Evolutionary conservation across 2,888 invertebrate genomes (phyloP), one percentile per base, ranked within the genome.

Genomic region (Drosophila birchii): DNA sequence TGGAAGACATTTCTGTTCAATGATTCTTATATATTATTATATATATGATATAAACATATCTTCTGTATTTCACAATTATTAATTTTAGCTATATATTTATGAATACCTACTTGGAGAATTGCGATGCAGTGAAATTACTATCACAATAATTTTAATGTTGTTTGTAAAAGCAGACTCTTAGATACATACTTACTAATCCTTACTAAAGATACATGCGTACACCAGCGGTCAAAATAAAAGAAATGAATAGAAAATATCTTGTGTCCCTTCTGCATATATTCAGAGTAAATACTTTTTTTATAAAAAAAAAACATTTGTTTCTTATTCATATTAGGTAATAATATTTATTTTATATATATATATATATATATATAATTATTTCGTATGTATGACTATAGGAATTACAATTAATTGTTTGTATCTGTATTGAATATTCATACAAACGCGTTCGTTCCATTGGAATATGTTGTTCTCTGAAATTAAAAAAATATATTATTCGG

Each of bases 381-480:
- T 78, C 44, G 76, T 82, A 78, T 67, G 74, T 86, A 79, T 62
- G 72, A 76, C 88, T 83, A 86, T 88, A 83, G 88, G 86, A 86
- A 79, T 77, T 81, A 88, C 57, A 67, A 59, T 80, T 71, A 81
- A 73, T 32, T 60, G 45, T 34, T 71, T 75, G 38, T 68, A 53
- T 75, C 60, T 69, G 32, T 81, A 72, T 76, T 63, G 56, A 63
- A 71, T 69, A 60, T 61, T 57, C 45, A 44, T 51, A 54, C 67
- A 75, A 85, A 75, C 77, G 69, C 32, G 45, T 73, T 84, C 71
- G 74, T 51, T 78, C 76, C 79, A 73, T 77, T 79, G 58, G 66
- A 82, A 81, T 78, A 76, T 69, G 58, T 70, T 77, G 69, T 49
- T 60, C 69, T 60, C 57, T 82, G 45, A 32, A 76, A 66, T 49